Conservation (phyloP, 2,888 invertebrate species). For the Aphelenchoides bicaudatus region DNA sequence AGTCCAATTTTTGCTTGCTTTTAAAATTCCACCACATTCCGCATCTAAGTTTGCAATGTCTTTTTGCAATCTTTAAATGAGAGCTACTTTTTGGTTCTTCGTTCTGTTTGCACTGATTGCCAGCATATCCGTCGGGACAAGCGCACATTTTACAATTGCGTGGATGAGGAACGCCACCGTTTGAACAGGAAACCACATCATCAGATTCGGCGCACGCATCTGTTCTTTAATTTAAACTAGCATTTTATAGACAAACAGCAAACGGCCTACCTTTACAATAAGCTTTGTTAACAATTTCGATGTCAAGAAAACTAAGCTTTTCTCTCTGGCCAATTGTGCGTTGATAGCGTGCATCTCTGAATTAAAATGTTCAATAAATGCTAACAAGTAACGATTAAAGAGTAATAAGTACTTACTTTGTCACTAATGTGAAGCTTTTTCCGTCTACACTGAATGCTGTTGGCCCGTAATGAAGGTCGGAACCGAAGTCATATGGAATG, state of each 20-base stretch:
- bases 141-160: slow-evolving; percentile 42
- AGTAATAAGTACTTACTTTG: slow-evolving; percentile 37
- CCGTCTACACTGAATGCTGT: slow-evolving; percentile 57
- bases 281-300: slow-evolving; percentile 52
- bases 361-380: neutral
- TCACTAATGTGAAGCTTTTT: slow-evolving; percentile 52
- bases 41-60: slow-evolving; percentile 40
- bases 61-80: neutral
- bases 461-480: slow-evolving; percentile 58
- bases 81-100: slow-evolving; percentile 45
- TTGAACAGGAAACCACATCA: slow-evolving; percentile 38
- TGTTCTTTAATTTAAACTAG: slow-evolving; percentile 7
- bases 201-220: neutral
- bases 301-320: slow-evolving; percentile 48
- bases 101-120: slow-evolving; percentile 42
- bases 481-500: slow-evolving; percentile 58
- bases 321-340: slow-evolving; percentile 60
- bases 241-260: slow-evolving; percentile 22
- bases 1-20: slow-evolving; percentile 25
- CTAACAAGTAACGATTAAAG: neutral
- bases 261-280: slow-evolving; percentile 51
- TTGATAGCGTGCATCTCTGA: slow-evolving; percentile 37
- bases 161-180: slow-evolving; percentile 59
- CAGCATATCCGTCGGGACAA: slow-evolving; percentile 56
- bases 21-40: slow-evolving; percentile 50